Base-by-base conservation (phyloP, 2,888 invertebrate genomes). In the Epirrita christyi region DNA sequence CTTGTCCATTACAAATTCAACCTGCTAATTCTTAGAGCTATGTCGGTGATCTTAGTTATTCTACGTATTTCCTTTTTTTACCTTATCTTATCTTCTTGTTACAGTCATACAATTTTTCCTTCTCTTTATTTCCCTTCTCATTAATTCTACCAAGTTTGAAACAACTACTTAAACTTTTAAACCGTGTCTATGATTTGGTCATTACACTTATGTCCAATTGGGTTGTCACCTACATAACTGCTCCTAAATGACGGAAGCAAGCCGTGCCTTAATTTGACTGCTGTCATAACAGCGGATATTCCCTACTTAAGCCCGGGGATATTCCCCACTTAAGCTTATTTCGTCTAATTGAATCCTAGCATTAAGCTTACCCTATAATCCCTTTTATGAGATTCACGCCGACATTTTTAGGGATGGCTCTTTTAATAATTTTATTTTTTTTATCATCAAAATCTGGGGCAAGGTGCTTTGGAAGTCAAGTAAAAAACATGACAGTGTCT, bases 321-420 rank as follows among this genome's bases (percentile, higher is more conserved):
- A 86, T 81, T 54, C 53, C 47, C 83, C 83, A 90, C 88, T 91
- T 90, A 90, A 92, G 90, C 89, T 92, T 88, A 91, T 92, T 91
- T 84, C 90, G 70, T 81, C 82, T 91, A 92, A 92, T 92, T 92
- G 92, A 92, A 90, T 91, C 86, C 87, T 90, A 88, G 83, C 77
- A 89, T 89, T 89, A 90, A 85, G 80, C 77, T 78, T 75, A 75
- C 78, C 83, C 83, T 85, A 85, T 91, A 92, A 92, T 91, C 91
- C 86, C 80, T 76, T 89, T 90, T 90, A 85, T 85, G 81, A 74
- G 77, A 75, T 86, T 86, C 86, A 89, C 85, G 84, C 91, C 91
- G 90, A 81, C 86, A 70, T 78, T 83, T n/a, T 86, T 85, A 81
- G 75, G 76, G 74, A 80, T 78, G 75, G 74, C 69, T 76, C 71